Base-by-base conservation (phyloP, 2,113 vertebrate species). In the Felis chaus region DNA sequence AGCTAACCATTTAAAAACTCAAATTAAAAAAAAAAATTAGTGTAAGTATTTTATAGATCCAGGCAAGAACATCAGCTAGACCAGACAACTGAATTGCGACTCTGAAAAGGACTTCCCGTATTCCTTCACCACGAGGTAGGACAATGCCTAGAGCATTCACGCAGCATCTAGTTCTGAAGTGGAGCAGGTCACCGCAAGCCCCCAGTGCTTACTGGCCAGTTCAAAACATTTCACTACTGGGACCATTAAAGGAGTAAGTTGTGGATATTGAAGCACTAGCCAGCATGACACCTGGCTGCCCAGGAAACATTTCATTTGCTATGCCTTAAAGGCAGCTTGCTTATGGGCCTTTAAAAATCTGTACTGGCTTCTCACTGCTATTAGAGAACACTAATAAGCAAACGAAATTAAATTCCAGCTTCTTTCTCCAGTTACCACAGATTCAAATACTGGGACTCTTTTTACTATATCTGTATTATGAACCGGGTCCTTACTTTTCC, bases 181-280 rank as follows among this genome's bases (percentile, higher is more conserved):
- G 92, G 94, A 88, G 15, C 92, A 95, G 80, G 95, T 92, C 94
- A 74, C 95, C 94, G 97, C 92, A 94, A 97, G 92, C 48, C 27
- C 31, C n/a, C 5, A 13, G 41, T 55, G 83, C 68, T 95, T 71
- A 95, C 88, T 76, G 93, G 82, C 83, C 96, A 96, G 90, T 91
- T 96, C 80, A 92, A 95, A 97, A 85, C 45, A 88, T 81, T 81
- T 96, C 65, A 71, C 66, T 95, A 57, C 61, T 65, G 96, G 95
- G 96, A 96, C 92, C 65, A 78, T 82, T 94, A 86, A 94, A 94
- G 39, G 55, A 84, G 57, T 57, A 84, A n/a, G 2, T 12, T 95
- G 86, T 80, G 87, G 88, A 91, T 96, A 95, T 31, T 68, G 88
- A 95, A 97, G 88, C 36, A 89, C n/a, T 82, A 91, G 96, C 36